Conservation (phyloP, 2,113 vertebrate species). For the Heterochromis multidens region DNA sequence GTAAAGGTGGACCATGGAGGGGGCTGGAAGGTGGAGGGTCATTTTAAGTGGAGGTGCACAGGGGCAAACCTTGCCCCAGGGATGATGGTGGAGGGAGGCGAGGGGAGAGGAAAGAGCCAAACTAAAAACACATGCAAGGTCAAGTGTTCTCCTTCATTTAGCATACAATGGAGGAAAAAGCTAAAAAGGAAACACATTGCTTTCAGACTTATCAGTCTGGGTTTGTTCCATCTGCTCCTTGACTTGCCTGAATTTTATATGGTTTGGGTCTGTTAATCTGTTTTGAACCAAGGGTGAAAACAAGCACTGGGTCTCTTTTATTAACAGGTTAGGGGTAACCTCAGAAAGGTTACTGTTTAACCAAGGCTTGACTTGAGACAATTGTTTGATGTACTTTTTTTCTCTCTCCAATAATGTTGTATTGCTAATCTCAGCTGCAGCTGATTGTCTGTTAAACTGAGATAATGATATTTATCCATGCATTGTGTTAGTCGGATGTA, state of each 20-base stretch:
- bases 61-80: slow-evolving; percentile 48
- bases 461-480: neutral
- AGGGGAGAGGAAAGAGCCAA: slow-evolving; percentile 56
- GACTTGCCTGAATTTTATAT: neutral
- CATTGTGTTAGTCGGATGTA: neutral
- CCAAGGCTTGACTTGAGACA: neutral
- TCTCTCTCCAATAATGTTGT: neutral
- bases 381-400: neutral
- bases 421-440: neutral
- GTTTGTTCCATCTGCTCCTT: neutral
- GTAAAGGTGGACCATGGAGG: slow-evolving; percentile 14
- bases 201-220: neutral
- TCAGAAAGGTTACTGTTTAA: neutral
- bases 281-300: neutral
- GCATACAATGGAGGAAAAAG: slow-evolving; percentile 21
- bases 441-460: neutral
- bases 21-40: slow-evolving; percentile 35
- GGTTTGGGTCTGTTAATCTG: neutral
- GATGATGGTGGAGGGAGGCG: slow-evolving; percentile 16
- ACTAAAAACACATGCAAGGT: slow-evolving; percentile 67
- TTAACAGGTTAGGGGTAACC: neutral
- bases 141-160: slow-evolving; percentile 52
- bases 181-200: neutral
- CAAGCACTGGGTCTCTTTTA: neutral
- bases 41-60: slow-evolving; percentile 38